phyloP scores from a whole-genome alignment of 2,113 vertebrate genomes.

The Dicrurus megarhynchus region DNA sequence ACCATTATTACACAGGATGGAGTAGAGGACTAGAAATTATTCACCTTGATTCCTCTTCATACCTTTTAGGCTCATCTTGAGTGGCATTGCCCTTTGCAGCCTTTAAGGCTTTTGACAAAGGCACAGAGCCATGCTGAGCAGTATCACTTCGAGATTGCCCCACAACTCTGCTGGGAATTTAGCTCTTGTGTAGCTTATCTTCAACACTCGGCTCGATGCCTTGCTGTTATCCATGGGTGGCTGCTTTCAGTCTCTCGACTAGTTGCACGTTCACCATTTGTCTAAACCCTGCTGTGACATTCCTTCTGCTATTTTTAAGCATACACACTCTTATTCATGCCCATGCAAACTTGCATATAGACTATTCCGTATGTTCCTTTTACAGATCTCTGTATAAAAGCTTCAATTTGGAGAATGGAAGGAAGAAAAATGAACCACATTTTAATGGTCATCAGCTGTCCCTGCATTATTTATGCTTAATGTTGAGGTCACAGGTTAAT shows the following conservation, averaged over 20 bases:
- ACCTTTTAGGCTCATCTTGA: background rate
- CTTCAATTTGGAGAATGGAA: background rate
- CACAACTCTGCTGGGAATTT: background rate
- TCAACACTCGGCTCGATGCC: background rate
- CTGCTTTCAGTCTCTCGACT: background rate
- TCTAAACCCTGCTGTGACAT: background rate
- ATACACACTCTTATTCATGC: background rate
- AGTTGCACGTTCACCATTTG: fast-evolving
- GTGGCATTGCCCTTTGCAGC: background rate
- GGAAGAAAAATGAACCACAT: background rate
- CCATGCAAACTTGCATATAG: background rate
- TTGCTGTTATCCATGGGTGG: background rate
- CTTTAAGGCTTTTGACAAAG: background rate
- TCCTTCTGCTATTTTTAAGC: background rate
- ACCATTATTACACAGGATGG: background rate
- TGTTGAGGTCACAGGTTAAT: background rate
- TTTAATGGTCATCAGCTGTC: background rate
- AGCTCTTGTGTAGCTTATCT: background rate
- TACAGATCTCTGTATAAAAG: background rate
- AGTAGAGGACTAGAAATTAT: background rate
- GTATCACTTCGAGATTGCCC: background rate
- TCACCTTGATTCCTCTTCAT: background rate
- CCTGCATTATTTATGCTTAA: background rate
- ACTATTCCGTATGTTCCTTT: background rate
- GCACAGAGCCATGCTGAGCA: background rate